Evolutionary conservation across 2,888 invertebrate species (phyloP).

Genomic region (Coleophora flavipennella): DNA sequence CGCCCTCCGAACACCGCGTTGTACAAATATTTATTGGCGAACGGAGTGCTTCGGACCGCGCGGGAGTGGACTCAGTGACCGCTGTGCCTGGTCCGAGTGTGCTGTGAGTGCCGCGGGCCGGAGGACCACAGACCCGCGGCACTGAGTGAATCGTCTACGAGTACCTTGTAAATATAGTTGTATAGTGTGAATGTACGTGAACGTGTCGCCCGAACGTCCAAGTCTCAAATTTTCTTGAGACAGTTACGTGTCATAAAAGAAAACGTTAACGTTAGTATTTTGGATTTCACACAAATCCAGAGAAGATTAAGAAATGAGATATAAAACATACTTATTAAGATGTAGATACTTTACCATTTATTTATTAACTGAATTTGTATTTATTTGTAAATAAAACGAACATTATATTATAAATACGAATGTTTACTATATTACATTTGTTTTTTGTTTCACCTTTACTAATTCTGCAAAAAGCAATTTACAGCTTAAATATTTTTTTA

Average conservation of each 20-base stretch:
- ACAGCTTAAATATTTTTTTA: too few relatives aligned
- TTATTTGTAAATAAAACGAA: conserved; percentile 73
- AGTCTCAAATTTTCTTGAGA: conserved; percentile 72
- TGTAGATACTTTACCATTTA: conserved; percentile 74
- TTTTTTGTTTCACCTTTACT: conserved; percentile 41
- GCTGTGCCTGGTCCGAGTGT: conserved; percentile 50
- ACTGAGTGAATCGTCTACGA: conserved; percentile 58
- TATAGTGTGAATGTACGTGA: conserved; percentile 73
- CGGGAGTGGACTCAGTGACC: conserved; percentile 56
- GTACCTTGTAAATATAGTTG: conserved; percentile 71
- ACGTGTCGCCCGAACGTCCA: conserved; percentile 71
- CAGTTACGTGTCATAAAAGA: conserved; percentile 67
- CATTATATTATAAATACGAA: conserved; percentile 73
- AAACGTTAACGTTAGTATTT: conserved; percentile 71
- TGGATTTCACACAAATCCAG: conserved; percentile 63
- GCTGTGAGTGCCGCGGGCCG: conserved; percentile 50
- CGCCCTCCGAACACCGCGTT: conserved; percentile 66
- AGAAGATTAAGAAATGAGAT: conserved; percentile 72
- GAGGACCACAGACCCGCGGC: conserved; percentile 51
- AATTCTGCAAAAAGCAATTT: not conserved
- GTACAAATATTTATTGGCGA: conserved; percentile 74
- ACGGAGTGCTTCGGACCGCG: conserved; percentile 55
- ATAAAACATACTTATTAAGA: conserved; percentile 71
- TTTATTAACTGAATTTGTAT: conserved; percentile 74
- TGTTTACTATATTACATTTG: conserved; percentile 69